Evolutionary conservation across 2,113 vertebrate species (phyloP).

Genomic region (Talpa occidentalis): DNA sequence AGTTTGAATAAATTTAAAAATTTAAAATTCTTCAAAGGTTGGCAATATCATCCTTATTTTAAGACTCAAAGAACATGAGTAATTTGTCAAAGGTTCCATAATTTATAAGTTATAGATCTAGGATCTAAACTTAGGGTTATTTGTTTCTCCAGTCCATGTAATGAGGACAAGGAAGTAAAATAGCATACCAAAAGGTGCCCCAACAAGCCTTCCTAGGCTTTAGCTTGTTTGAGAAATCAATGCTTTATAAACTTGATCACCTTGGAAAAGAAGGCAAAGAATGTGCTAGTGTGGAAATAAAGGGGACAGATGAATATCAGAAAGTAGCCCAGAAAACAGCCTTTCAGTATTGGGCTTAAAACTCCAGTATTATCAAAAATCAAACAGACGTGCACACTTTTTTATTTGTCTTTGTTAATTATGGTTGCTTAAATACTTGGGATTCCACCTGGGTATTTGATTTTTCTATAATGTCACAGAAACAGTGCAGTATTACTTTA

Average conservation of each 20-base stretch:
- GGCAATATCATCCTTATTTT: not conserved
- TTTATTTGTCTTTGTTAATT: slow-evolving; percentile 46
- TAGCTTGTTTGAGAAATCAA: slow-evolving; percentile 25
- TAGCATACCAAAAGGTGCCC: not conserved
- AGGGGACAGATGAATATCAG: slow-evolving; percentile 66
- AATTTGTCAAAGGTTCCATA: not conserved
- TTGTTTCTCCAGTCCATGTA: not conserved
- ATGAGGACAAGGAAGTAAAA: slow-evolving; percentile 32
- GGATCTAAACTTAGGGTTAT: slow-evolving; percentile 10
- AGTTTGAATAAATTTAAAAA: slow-evolving; percentile 39
- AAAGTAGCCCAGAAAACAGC: slow-evolving; percentile 60
- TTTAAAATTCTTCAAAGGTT: slow-evolving; percentile 15
- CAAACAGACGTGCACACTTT: not conserved
- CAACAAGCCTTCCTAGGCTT: not conserved
- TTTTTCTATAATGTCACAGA: slow-evolving; percentile 45
- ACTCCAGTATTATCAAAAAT: slow-evolving; percentile 12
- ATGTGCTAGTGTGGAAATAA: slow-evolving; percentile 67
- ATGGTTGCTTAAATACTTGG: slow-evolving; percentile 52
- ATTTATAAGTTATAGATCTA: slow-evolving; percentile 29
- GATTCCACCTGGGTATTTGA: slow-evolving; percentile 32
- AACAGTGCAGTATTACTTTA: slow-evolving; percentile 17
- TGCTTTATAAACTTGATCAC: slow-evolving; percentile 55
- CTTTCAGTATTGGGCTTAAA: slow-evolving; percentile 16
- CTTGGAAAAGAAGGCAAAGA: slow-evolving; percentile 62
- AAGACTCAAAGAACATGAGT: slow-evolving; percentile 20